Evolutionary conservation across 23 tunicate genomes (phyloP).

Genomic region (Halocynthia aurantium): DNA sequence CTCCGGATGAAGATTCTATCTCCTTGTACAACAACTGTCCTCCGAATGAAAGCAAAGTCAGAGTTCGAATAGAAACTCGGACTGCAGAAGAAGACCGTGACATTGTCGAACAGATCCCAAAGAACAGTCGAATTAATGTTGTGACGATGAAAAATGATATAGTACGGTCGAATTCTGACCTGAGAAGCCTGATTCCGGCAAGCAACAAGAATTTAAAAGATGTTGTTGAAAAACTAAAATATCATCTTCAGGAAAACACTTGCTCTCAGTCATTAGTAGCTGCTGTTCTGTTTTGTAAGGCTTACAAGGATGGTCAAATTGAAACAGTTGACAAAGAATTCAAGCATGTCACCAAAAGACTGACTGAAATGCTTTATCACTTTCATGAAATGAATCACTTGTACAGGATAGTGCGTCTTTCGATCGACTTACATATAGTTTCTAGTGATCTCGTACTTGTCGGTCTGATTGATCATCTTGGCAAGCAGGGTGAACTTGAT

Average conservation of each 20-base stretch:
- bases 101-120: neutral
- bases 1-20: constrained; percentile 13
- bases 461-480: constrained; percentile 9
- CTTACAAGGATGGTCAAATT: constrained; percentile 1
- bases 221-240: neutral
- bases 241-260: constrained; percentile 5
- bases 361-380: neutral
- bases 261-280: constrained; percentile 2
- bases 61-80: neutral
- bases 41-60: neutral
- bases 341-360: neutral
- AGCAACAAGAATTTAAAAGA: neutral
- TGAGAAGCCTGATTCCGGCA: neutral
- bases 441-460: constrained; percentile 1
- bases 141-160: neutral
- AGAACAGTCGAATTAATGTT: neutral
- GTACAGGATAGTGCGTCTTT: constrained; percentile 19
- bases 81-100: neutral
- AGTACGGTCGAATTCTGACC: neutral
- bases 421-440: constrained; percentile 2
- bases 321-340: constrained; percentile 1
- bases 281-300: constrained; percentile 15
- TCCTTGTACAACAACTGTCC: constrained; percentile 1
- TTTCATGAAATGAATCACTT: constrained; percentile 4
- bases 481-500: neutral